These are phyloP conservation scores for Molorchus minor DNA, from an alignment of 2,888 invertebrate genomes.

Conservation along the genomic window DNA sequence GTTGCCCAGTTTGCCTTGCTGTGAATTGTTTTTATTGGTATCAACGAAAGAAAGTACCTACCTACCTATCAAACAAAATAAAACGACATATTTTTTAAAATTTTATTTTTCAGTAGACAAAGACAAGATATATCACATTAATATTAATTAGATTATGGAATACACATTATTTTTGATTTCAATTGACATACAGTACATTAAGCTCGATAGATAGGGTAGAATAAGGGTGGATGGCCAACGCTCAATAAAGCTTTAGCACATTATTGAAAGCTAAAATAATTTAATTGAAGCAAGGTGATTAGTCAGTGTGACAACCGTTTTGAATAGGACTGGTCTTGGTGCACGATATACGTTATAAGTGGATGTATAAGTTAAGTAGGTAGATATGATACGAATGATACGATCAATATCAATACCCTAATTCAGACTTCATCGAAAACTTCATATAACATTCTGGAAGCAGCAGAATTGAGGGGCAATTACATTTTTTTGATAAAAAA, in stretches of 20 bases:
- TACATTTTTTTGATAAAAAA: no score
- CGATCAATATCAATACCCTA: no score
- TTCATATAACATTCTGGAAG: no score
- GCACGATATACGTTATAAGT: constrained; percentile 42
- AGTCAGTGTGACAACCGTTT: constrained; percentile 30
- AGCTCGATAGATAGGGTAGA: constrained; percentile 57
- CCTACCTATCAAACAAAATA: no score
- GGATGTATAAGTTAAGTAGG: no score
- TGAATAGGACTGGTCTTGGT: constrained; percentile 36
- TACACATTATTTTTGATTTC: constrained; percentile 53
- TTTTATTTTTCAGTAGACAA: constrained; percentile 42
- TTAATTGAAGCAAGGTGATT: constrained; percentile 27
- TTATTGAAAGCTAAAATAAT: constrained; percentile 39
- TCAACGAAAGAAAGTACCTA: no score
- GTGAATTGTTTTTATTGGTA: no score
- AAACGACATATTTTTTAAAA: no score
- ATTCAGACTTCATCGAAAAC: no score
- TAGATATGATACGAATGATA: no score
- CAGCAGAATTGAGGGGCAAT: no score
- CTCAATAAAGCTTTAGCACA: constrained; percentile 46
- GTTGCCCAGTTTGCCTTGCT: no score
- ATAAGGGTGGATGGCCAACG: constrained; percentile 38
- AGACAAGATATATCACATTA: constrained; percentile 52
- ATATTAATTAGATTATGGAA: constrained; percentile 47
- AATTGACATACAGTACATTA: constrained; percentile 63